Evolutionary conservation across 53 echinoderm and acorn worm genomes (phyloP), one percentile per base, ranked within the genome.

Genomic region (Luidia sarsii): DNA sequence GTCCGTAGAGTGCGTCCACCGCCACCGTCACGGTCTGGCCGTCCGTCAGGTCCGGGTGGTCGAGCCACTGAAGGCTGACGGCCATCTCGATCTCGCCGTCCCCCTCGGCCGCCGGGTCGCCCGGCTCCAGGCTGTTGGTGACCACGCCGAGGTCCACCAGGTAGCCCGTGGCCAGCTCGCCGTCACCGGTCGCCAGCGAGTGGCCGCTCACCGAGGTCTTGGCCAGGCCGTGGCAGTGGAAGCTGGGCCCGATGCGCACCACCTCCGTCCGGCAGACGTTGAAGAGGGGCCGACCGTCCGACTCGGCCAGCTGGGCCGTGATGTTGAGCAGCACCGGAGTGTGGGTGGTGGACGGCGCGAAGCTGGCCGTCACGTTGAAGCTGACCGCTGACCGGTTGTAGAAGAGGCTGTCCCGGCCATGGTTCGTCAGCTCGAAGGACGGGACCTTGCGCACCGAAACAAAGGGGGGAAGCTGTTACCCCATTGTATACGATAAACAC

Each of bases 271-370:
- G 67, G 49, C 92, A 92, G 83, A 95, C 80, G 63, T 89, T 90
- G 27, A 95, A 75, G 37, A 94, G 73, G 3, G 92, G 89, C 33
- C 64, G 48, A 49, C 33, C 21, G 51, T 89, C 65, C 0, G 28
- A 59, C 13, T 43, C 20, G 6, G 71, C 85, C 46, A 65, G 79
- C 7, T 84, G 90, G 11, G 88, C 80, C 15, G 70, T 90, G 51
- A 95, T 90, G 85, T 87, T 85, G 18, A 95, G 43, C 15, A 29
- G 72, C 20, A 95, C 66, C 11, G 90, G 92, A 9, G 51, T 57
- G 37, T 82, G 90, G 8, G 95, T 92, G 32, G 95, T 92, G 60
- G 41, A 83, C 3, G 95, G 81, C 0, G 95, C 92, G 27, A 95
- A 80, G 7, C 67, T 68, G 24, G 89, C 69, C 14, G 77, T 68